These are phyloP conservation scores for Belgica antarctica DNA, from an alignment of 2,888 invertebrate genomes.

Conservation along the genomic window DNA sequence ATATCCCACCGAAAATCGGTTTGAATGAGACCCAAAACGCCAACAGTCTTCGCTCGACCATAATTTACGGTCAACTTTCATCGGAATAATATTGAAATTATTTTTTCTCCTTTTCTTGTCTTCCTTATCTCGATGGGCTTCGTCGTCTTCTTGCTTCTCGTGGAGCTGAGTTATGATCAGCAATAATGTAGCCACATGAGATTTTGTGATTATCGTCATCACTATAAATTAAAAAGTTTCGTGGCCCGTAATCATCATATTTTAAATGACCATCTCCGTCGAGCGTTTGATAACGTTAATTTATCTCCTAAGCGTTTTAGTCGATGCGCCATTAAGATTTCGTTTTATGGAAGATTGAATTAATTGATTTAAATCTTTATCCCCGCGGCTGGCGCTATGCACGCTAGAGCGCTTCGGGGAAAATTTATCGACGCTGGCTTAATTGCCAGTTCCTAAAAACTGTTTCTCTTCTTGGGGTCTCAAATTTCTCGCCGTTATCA, in stretches of 20 bases:
- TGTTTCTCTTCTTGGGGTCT: background rate
- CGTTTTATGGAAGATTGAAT: constrained; percentile 28
- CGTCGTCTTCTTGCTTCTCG: too few species aligned
- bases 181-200: constrained; percentile 12
- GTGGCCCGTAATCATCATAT: background rate
- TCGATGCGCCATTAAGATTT: background rate
- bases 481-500: background rate
- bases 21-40: too few species aligned
- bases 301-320: background rate
- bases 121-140: background rate
- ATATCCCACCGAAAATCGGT: background rate
- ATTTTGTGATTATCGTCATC: background rate
- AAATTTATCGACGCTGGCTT: background rate
- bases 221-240: background rate
- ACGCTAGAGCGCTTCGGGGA: background rate
- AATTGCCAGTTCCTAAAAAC: background rate
- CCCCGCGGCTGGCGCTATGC: background rate
- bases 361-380: constrained; percentile 37
- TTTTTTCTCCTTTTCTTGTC: background rate
- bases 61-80: constrained; percentile 35
- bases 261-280: background rate
- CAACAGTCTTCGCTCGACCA: background rate
- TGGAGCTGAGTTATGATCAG: background rate
- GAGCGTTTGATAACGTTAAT: constrained; percentile 1
- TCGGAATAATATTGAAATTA: constrained; percentile 34